These are phyloP conservation scores for Auanema freiburgensis DNA, from an alignment of 2,888 invertebrate genomes.

Conservation along the genomic window DNA sequence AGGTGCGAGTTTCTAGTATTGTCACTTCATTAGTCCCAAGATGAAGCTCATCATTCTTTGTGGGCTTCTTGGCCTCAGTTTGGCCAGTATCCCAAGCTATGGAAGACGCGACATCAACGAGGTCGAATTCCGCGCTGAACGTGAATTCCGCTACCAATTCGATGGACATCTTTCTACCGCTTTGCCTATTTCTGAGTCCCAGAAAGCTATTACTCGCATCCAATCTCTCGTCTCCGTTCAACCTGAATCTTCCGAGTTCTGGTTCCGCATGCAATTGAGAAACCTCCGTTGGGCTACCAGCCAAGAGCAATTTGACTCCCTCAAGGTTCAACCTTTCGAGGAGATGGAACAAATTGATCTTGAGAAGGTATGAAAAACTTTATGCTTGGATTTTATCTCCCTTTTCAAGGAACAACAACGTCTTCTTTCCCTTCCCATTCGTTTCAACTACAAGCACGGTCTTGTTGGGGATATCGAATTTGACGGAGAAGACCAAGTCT, in stretches of 20 bases:
- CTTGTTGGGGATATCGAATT: no score
- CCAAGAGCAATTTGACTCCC: slow-evolving; percentile 31
- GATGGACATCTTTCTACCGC: slow-evolving; percentile 50
- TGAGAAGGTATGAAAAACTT: no score
- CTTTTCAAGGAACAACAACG: slow-evolving; percentile 3
- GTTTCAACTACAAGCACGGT: no score
- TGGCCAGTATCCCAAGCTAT: slow-evolving; percentile 9
- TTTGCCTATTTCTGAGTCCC: slow-evolving; percentile 44
- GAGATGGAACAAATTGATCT: slow-evolving; percentile 26
- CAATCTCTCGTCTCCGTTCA: slow-evolving; percentile 46
- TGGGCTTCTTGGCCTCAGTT: no score
- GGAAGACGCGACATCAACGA: slow-evolving; percentile 8
- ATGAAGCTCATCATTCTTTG: no score
- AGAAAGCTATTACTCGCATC: slow-evolving; percentile 47
- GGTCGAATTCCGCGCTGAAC: slow-evolving; percentile 30
- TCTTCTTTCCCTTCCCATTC: slow-evolving; percentile 2
- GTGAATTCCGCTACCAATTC: slow-evolving; percentile 42
- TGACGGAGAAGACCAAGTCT: no score
- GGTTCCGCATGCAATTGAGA: slow-evolving; percentile 34
- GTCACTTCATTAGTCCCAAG: no score
- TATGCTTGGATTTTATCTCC: no score
- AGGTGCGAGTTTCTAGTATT: no score
- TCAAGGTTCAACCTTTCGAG: slow-evolving; percentile 29
- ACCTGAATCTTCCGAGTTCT: slow-evolving; percentile 33
- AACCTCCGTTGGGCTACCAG: slow-evolving; percentile 38